phyloP scores from a whole-genome alignment of 2,113 vertebrate genomes.

The Daboia siamensis region DNA sequence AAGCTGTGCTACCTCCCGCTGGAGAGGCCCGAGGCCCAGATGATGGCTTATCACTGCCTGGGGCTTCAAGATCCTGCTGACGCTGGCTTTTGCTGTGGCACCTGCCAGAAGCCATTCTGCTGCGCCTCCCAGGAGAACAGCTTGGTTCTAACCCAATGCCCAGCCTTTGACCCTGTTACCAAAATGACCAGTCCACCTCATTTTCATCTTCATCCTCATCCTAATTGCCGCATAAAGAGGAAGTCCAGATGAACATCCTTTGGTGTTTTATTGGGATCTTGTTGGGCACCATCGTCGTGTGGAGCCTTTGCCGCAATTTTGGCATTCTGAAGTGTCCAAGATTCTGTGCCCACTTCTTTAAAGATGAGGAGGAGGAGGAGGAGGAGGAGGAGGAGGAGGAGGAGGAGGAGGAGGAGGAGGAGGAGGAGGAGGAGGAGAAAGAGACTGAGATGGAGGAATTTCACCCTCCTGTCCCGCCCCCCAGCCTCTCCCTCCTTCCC shows the following conservation, averaged over 20 bases:
- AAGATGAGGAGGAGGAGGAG: background rate
- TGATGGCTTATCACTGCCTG: slow-evolving; percentile 64
- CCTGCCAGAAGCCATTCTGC: slow-evolving; percentile 66
- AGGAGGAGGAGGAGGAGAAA: background rate
- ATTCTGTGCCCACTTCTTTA: rapidly evolving
- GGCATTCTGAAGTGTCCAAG: background rate
- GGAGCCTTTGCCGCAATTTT: background rate
- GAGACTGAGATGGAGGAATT: background rate
- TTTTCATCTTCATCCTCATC: no score
- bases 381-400: background rate
- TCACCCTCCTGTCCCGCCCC: background rate
- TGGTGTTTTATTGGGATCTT: background rate
- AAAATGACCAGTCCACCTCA: background rate
- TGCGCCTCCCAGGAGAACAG: slow-evolving; percentile 57
- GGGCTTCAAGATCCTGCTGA: slow-evolving; percentile 57
- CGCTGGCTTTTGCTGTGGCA: slow-evolving; percentile 66
- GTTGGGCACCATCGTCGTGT: rapidly evolving
- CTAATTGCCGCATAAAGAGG: rapidly evolving
- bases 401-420: background rate
- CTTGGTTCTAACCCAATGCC: slow-evolving; percentile 67
- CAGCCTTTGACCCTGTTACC: background rate
- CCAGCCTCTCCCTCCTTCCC: no score
- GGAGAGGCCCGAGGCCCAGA: slow-evolving; percentile 35
- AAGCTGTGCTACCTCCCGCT: slow-evolving; percentile 55
- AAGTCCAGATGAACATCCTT: background rate